phyloP scores from a whole-genome alignment of 35 echinoderm and acorn worm species.

The Holothuria glaberrima region DNA sequence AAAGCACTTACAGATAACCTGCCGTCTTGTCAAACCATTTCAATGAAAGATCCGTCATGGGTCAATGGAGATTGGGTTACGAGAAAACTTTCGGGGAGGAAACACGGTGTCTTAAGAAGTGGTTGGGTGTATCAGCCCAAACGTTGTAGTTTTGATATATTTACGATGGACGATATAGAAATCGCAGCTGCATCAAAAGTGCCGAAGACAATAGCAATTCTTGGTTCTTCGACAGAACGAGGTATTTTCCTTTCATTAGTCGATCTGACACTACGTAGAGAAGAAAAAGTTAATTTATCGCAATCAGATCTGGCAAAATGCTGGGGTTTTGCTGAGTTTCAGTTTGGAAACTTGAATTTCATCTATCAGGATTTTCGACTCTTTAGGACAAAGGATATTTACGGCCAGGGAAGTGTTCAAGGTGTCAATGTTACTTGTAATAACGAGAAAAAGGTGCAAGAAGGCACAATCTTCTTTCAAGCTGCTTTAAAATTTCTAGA shows the following conservation, averaged over 20 bases:
- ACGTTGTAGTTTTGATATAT: slow-evolving; percentile 39
- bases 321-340: slow-evolving; percentile 21
- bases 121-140: slow-evolving; percentile 48
- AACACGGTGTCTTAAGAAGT: slow-evolving; percentile 6
- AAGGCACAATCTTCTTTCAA: neutral
- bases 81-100: slow-evolving; percentile 1
- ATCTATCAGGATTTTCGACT: slow-evolving; percentile 51
- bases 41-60: slow-evolving; percentile 16
- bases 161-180: slow-evolving; percentile 27
- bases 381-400: neutral
- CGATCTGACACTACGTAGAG: neutral
- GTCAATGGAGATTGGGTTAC: slow-evolving; percentile 18
- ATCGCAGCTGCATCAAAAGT: neutral
- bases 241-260: slow-evolving; percentile 32
- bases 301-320: neutral
- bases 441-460: slow-evolving; percentile 18
- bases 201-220: slow-evolving; percentile 36
- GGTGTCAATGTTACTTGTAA: slow-evolving; percentile 29
- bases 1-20: slow-evolving; percentile 9
- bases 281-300: neutral
- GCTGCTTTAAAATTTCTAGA: slow-evolving; percentile 25
- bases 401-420: neutral
- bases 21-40: slow-evolving; percentile 35
- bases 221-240: slow-evolving; percentile 37
- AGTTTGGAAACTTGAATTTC: slow-evolving; percentile 24